Base-by-base conservation (phyloP, 2,113 vertebrate genomes). In the Odontophorus gujanensis region DNA sequence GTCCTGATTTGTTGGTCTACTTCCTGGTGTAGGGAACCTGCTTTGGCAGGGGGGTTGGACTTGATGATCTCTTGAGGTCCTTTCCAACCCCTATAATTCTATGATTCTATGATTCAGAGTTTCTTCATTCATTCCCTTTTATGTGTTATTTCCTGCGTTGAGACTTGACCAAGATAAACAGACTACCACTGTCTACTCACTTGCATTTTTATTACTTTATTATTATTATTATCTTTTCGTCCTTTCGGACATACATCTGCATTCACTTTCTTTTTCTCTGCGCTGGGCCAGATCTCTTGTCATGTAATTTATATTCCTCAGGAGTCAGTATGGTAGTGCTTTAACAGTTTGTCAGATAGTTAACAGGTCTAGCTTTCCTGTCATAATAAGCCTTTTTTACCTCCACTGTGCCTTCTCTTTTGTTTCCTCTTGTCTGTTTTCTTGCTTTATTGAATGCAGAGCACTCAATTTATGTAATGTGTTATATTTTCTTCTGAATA, bases 391-490 rank as follows among this genome's bases (percentile, higher is more conserved):
- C 36, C 32, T 38, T 80, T 67, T 63, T 90, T 84, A 34, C 74
- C 58, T 94, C 38, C 78, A 66, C 86, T 91, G 78, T 95, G 45
- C 42, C 36, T 92, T 88, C 87, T 53, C 88, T 89, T 94, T 83
- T 43, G 47, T 85, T 93, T 96, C 47, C 34, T 90, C 84, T 84
- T 91, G 89, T 89, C 87, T 96, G 25, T 93, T 91, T 92, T 34
- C 86, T 92, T 85, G 84, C 91, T 87, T 94, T 95, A 87, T 90
- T 93, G 95, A 94, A 93, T 91, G 55, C 92, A 93, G 72, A 87
- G 66, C 67, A 74, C 73, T 95, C 81, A 25, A 57, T 85, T 92
- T 85, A 68, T 91, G 42, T 74, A 85, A 92, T 77, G 84, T 83
- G 89, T 51, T 89, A 55, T 89, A 76, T 92, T 93, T 97, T 91